Base-by-base conservation (phyloP, 1,140 invertebrate genomes). In the Anoplolepis gracilipes region DNA sequence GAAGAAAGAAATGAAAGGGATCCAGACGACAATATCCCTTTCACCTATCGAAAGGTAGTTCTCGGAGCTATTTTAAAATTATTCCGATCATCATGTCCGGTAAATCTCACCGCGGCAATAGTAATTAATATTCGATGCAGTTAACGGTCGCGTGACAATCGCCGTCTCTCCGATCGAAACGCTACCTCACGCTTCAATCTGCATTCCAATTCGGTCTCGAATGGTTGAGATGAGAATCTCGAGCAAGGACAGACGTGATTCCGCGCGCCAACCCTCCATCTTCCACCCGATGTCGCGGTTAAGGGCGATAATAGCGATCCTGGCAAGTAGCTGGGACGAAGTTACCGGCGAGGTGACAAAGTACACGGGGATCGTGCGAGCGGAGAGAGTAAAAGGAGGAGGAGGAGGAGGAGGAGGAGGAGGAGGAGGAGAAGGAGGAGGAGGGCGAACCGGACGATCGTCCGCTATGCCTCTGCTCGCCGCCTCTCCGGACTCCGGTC, bases 291-390 rank as follows among this genome's bases (percentile, higher is more conserved):
- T 46, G 49, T 85, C 61, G n/a, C 57, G 28, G 49, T 88, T 78
- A 67, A 76, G 42, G 86, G 19, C 65, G 78, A 88, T 88, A 88
- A 88, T 62, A 36, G 81, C 57, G 87, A 85, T 88, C 70, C 25
- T 42, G 53, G 72, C 55, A 88, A 88, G 65, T 87, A 84, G 69
- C 36, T n/a, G 64, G 70, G 57, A 70, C 49, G 22, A 89, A 89
- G 69, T 87, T 87, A 79, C 72, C 57, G 42, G 64, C 59, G 67
- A 75, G 25, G 39, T 73, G 65, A 76, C 82, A 53, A 84, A 88
- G 67, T 72, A 73, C 61, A 69, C 30, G 25, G 22, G 73, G 81
- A 39, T 87, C 55, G n/a, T 62, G 36, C 19, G 36, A 62, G 19
- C 33, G 33, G 22, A 13, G 22, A 59, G 57, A 59, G 57, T 25